Base-by-base conservation (phyloP, 2,888 invertebrate species). In the Hedychridium roseum region DNA sequence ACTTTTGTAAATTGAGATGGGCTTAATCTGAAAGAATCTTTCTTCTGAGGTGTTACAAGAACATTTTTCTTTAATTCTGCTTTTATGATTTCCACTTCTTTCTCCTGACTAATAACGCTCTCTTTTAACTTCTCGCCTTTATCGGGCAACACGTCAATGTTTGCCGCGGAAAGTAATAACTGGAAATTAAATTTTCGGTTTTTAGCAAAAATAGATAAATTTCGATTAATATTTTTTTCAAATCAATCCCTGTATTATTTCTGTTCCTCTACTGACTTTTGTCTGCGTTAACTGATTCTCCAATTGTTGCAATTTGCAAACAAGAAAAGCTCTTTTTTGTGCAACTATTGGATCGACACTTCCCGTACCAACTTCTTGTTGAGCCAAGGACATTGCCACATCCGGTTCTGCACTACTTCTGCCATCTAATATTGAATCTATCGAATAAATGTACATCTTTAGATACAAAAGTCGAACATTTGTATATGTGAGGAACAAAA, bases 91-190 rank as follows among this genome's bases (percentile, higher is more conserved):
- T 78, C 71, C 14, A 86, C 78, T 53, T 82, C 79, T 1, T 56
- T 61, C 64, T 83, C 80, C 16, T 86, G 68, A 0, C 65, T 63
- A 0, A 78, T 71, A 15, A 84, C 81, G 16, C 84, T 82, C 32
- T 81, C 74, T 1, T 79, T 73, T 41, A 90, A 76, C 65, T 82
- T 83, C 14, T 75, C 71, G 0, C 90, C 90, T n/a, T 84, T 82
- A 66, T 90, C 90, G 0, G 88, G 88, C 3, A 90, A 75, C 17
- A 60, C 37, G 6, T 71, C 48, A 6, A 80, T 41, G 50, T 81
- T 79, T 27, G 77, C 68, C 1, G 64, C 59, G 9, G 42, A 18
- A 0, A 62, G 48, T 28, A 70, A 7, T 28, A 57, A 31, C 73
- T 71, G 37, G 2, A 63, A 64, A 39, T 28, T 28, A 3, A 20